Evolutionary conservation across 2,888 invertebrate species (phyloP).

Genomic region (Epistrophe grossulariae): DNA sequence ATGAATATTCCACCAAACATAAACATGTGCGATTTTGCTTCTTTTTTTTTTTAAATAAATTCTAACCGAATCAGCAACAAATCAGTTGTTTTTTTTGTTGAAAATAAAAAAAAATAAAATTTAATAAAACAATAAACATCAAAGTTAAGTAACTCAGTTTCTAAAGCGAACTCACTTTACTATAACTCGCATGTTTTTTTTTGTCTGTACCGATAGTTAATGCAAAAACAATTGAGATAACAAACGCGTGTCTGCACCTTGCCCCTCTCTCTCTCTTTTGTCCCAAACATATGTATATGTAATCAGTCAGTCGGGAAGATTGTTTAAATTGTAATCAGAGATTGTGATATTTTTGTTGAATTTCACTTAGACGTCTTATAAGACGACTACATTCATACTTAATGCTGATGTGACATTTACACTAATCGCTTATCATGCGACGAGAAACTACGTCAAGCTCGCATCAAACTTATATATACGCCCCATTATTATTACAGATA

Average conservation of each 20-base stretch:
- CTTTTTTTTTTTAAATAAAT: not conserved
- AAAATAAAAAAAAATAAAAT: not conserved
- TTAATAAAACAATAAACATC: not conserved
- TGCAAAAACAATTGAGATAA: conserved; percentile 39
- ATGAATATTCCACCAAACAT: conserved; percentile 7
- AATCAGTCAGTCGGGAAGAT: not conserved
- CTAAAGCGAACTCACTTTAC: not conserved
- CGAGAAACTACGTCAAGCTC: conserved; percentile 46
- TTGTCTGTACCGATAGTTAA: not conserved
- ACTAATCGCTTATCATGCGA: not conserved
- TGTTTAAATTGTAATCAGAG: conserved; percentile 40
- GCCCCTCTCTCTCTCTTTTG: not conserved
- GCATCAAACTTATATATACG: conserved; percentile 27
- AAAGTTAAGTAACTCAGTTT: conserved; percentile 19
- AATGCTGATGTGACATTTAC: conserved; percentile 39
- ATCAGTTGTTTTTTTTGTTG: not conserved
- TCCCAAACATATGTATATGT: not conserved
- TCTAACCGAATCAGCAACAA: not conserved
- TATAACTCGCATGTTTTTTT: not conserved
- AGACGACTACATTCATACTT: not conserved
- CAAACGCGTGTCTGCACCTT: not conserved
- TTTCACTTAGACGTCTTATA: not conserved
- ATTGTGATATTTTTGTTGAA: not conserved
- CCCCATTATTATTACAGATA: conserved; percentile 30
- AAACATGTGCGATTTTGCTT: conserved; percentile 13